A percentile compares a stretch with the other conserved stretches of the same genome.
Conservation (phyloP, 2,113 vertebrate species). For the Plotosus lineatus region DNA sequence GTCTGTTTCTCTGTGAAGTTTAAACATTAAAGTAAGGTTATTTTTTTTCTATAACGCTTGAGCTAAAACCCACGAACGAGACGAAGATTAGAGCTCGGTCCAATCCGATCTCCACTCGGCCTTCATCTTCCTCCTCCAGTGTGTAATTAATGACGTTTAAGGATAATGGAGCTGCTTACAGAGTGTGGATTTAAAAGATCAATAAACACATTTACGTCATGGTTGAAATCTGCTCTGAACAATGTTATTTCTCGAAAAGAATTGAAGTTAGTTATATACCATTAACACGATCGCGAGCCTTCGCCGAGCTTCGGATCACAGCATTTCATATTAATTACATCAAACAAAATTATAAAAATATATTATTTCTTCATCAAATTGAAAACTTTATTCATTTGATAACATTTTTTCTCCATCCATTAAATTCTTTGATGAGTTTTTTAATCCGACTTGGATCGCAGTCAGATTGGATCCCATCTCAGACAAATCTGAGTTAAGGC, state of each 20-base stretch:
- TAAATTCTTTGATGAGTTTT: no score
- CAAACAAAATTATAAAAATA: no score
- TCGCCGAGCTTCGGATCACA: no score
- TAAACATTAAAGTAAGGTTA: background rate
- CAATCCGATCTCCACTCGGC: background rate
- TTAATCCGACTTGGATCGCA: no score
- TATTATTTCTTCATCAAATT: background rate
- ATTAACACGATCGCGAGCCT: background rate
- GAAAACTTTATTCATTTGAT: no score
- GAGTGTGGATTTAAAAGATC: background rate
- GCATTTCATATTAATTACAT: background rate
- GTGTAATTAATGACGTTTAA: background rate
- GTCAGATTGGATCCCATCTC: no score
- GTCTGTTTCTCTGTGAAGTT: background rate
- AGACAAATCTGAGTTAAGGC: no score
- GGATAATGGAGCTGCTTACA: conserved; percentile 1
- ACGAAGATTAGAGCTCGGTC: background rate
- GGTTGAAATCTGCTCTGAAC: background rate
- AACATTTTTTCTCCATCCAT: no score
- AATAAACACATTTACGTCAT: background rate
- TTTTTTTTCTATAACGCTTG: background rate
- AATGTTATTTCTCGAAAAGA: background rate
- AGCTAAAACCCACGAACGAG: background rate
- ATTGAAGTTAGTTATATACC: background rate
- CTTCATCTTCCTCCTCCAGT: background rate